A percentile compares a stretch with the other conserved stretches of the same genome.
phyloP scores from a whole-genome alignment of 2,888 invertebrate genomes.

The Eledona agricola region DNA sequence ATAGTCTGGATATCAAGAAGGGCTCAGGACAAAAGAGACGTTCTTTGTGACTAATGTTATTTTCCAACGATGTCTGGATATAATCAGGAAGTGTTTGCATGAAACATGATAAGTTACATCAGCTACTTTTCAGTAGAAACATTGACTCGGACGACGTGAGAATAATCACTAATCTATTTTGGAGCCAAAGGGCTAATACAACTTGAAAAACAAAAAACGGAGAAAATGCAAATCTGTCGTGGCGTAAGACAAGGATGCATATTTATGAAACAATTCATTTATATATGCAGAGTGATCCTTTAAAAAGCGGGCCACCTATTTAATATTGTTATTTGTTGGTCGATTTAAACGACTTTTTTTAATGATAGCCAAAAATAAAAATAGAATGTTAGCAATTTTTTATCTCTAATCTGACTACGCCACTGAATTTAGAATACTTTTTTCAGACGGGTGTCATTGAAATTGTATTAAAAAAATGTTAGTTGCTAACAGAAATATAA shows the following conservation, averaged over 20 bases:
- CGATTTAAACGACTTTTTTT: too few relatives aligned
- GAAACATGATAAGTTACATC: constrained; percentile 1
- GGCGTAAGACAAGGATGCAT: constrained; percentile 1
- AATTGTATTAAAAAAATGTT: too few relatives aligned
- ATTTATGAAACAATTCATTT: too few relatives aligned
- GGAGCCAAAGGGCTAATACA: constrained; percentile 1
- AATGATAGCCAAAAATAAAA: too few relatives aligned
- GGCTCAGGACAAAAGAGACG: constrained; percentile 1
- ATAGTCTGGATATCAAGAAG: background rate
- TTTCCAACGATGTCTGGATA: background rate
- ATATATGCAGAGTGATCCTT: too few relatives aligned
- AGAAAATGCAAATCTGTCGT: constrained; percentile 1
- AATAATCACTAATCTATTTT: background rate
- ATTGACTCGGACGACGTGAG: constrained; percentile 1
- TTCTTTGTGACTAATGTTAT: background rate
- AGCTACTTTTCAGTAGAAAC: constrained; percentile 1
- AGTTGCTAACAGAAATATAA: too few relatives aligned
- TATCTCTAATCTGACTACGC: too few relatives aligned
- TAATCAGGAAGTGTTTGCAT: constrained; percentile 1
- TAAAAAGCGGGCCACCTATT: too few relatives aligned
- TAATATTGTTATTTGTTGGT: too few relatives aligned
- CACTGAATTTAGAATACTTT: too few relatives aligned
- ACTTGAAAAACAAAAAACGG: background rate
- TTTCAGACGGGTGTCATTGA: too few relatives aligned
- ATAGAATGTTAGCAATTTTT: too few relatives aligned